These are phyloP conservation scores for Strigamia transsilvanica DNA, from an alignment of 2,888 invertebrate species.

Conservation along the genomic window DNA sequence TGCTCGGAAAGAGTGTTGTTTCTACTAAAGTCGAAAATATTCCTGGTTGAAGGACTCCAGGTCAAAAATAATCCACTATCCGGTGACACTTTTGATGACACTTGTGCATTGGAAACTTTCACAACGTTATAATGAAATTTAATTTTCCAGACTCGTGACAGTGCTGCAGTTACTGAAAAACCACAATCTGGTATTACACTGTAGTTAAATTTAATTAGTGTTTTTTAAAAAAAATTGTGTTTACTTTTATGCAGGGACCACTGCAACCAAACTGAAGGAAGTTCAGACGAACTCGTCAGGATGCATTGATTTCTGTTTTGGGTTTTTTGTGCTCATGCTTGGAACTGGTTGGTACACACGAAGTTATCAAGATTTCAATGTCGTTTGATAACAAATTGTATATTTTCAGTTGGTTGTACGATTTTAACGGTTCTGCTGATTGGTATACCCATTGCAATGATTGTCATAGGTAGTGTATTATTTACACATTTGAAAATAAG, in stretches of 20 bases:
- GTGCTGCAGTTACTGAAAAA: no score
- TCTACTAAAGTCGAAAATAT: no score
- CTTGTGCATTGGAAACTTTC: no score
- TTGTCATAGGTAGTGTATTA: background rate
- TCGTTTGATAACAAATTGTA: background rate
- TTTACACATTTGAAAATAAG: background rate
- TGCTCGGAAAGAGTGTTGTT: no score
- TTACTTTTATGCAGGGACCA: background rate
- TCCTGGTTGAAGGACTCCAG: no score
- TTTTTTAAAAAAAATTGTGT: background rate
- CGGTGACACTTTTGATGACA: no score
- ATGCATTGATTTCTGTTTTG: background rate
- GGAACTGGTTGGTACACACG: background rate
- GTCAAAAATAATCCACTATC: no score
- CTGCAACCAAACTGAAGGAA: background rate
- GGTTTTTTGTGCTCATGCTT: background rate
- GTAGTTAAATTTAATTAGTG: background rate
- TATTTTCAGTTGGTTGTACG: conserved; percentile 2
- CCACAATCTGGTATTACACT: no score
- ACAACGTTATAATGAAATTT: no score
- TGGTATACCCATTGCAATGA: background rate
- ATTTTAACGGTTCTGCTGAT: background rate
- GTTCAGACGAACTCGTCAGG: background rate
- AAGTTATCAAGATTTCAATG: background rate
- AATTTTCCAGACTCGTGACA: no score